These are phyloP conservation scores for Cosmorhoe ocellata DNA, from an alignment of 2,888 invertebrate species.

Conservation along the genomic window DNA sequence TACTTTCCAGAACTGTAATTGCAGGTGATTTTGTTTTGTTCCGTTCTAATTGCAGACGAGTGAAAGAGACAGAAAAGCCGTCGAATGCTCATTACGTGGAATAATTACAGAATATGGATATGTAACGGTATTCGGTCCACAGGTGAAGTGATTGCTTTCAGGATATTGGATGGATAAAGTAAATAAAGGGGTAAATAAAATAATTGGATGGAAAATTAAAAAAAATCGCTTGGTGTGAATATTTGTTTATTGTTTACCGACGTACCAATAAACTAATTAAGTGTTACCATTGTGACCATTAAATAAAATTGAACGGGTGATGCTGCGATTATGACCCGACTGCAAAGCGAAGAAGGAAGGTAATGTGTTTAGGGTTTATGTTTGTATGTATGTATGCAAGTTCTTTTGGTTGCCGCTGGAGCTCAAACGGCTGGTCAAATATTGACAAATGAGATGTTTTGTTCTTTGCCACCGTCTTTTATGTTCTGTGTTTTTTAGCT, in stretches of 20 bases:
- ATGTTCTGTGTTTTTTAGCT: too few species aligned
- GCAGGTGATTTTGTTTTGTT: slow-evolving; percentile 29
- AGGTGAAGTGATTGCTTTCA: slow-evolving; percentile 3
- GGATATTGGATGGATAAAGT: slow-evolving; percentile 10
- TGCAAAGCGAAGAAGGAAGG: too few species aligned
- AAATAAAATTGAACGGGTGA: too few species aligned
- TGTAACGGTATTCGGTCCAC: slow-evolving; percentile 2
- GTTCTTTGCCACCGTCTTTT: too few species aligned
- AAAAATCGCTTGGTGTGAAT: not conserved
- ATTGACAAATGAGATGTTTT: too few species aligned
- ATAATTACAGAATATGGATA: slow-evolving; percentile 9
- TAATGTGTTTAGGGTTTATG: too few species aligned
- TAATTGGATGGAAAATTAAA: slow-evolving; percentile 5
- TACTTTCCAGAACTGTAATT: slow-evolving; percentile 5
- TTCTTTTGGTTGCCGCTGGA: too few species aligned
- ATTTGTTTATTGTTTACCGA: not conserved
- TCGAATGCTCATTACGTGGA: slow-evolving; percentile 21
- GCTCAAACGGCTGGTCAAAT: too few species aligned
- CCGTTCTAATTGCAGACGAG: slow-evolving; percentile 25
- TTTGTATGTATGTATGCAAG: too few species aligned
- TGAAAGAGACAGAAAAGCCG: slow-evolving; percentile 18
- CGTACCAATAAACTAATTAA: not conserved
- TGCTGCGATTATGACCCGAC: too few species aligned
- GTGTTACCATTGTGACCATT: too few species aligned
- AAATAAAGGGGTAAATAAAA: not conserved